Evolutionary conservation across 1,140 invertebrate species (phyloP), one percentile per base, ranked within the genome.

Genomic region (Macrobrachium nipponense): DNA sequence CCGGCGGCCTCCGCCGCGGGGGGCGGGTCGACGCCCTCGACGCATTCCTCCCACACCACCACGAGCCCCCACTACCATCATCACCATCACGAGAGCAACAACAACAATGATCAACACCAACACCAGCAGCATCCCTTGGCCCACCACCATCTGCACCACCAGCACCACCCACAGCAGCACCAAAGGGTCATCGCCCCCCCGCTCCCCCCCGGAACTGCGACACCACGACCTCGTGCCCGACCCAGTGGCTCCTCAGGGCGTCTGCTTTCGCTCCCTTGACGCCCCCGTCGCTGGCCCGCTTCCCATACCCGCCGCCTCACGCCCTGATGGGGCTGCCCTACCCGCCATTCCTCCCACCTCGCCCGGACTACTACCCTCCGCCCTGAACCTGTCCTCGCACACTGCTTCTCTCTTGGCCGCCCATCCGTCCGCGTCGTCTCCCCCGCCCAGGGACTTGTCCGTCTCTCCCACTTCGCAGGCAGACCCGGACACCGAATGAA

Each of bases 1-100:
- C 92, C 92, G 78, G 90, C 91, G 23, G 91, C 91, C 64, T 58
- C 64, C 36, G 27, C 64, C 36, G n/a, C n/a, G n/a, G n/a, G n/a
- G n/a, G n/a, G n/a, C n/a, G 62, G 8, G 51, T 51, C 51, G 7
- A 51, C 51, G 51, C 51, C 51, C 7, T 51, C 51, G 12, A 51
- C 51, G 51, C 51, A 51, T 51, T 51, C 51, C 23, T 5, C 62
- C 64, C 62, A 44, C 23, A 72, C 76, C 18, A 68, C 59, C 27
- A 43, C 77, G 20, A 64, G n/a, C n/a, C 81, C 75, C 23, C 62
- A 36, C 60, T 3, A 58, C 62, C 86, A 79, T 61, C 82, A 81
- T 18, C 60, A 58, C 59, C 64, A 68, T 72, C 60, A 81, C 59
- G 51, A 86, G 58, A 36, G 68, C 23, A 82, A 44, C 58, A 82